Percentiles rank a stretch among this genome's conserved stretches.
phyloP scores from a whole-genome alignment of 2,888 invertebrate genomes.

The Diarsia brunnea region DNA sequence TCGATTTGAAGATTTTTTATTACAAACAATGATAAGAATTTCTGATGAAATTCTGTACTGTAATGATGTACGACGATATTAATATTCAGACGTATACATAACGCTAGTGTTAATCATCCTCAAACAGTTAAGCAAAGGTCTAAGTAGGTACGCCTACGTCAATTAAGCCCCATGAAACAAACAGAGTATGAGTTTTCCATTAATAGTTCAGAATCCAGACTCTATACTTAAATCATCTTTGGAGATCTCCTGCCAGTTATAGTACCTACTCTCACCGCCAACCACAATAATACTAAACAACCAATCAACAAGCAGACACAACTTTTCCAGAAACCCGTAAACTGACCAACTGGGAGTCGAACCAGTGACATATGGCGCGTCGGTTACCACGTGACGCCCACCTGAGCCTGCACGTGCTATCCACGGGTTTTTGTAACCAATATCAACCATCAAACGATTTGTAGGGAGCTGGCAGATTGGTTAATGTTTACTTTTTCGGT shows the following conservation, averaged over 20 bases:
- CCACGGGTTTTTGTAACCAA: constrained; percentile 59
- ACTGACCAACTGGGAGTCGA: constrained; percentile 60
- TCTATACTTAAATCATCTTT: not conserved
- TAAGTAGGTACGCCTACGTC: too few species aligned
- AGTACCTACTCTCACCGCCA: not conserved
- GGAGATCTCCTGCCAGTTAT: not conserved
- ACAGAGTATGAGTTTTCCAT: too few species aligned
- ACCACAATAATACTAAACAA: not conserved
- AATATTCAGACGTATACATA: too few species aligned
- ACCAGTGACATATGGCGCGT: constrained; percentile 82
- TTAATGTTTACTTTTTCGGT: constrained; percentile 24
- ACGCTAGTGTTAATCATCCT: too few species aligned
- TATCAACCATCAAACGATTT: constrained; percentile 48
- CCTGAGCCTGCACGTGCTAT: constrained; percentile 81
- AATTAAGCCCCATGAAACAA: too few species aligned
- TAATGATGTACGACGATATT: not conserved
- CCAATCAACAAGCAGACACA: constrained; percentile 7
- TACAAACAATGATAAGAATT: not conserved
- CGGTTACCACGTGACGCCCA: constrained; percentile 84
- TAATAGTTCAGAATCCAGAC: not conserved
- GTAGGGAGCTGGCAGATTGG: constrained; percentile 38
- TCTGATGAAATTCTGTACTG: too few species aligned
- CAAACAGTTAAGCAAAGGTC: too few species aligned
- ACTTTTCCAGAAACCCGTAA: constrained; percentile 54
- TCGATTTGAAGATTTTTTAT: not conserved